Evolutionary conservation across 2,888 invertebrate genomes (phyloP), one percentile per base, ranked within the genome.

Genomic region (Morpho deidamia): DNA sequence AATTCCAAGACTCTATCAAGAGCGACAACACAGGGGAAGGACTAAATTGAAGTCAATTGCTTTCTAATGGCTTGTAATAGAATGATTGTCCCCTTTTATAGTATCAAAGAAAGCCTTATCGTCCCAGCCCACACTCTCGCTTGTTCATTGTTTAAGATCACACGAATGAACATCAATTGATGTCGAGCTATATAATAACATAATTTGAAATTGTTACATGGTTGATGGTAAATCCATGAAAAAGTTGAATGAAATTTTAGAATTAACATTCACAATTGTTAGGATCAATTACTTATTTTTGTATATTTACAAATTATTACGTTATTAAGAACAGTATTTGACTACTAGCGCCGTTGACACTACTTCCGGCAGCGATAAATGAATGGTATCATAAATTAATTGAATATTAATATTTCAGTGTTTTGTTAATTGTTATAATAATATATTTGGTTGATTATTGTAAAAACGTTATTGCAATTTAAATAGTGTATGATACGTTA

Each of bases 1-100:
- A n/a, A 23, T 42, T 23, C 10, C 11, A 46, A 41, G 46, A 47
- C 12, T 42, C 51, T 37, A 51, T 44, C 41, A 47, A 43, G 11
- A 35, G 11, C 47, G n/a, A 56, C 51, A 48, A 56, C 39, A 23
- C 42, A 48, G 48, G 53, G 56, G 56, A 58, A 58, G 48, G 46
- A 53, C 47, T 55, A 53, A 60, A 60, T 62, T 62, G 55, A 43
- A 56, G 54, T 55, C 63, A 62, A 64, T 62, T 62, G 59, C 55
- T 58, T 62, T 61, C 58, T 64, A 59, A 64, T 62, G 60, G 58
- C 46, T 32, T 41, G 50, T 54, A 62, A 64, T 62, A 55, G 56
- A 60, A 60, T 60, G 60, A 62, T 62, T 62, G 60, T 56, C 53
- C 60, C 51, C 47, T 52, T 53, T 59, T 50, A 48, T 43, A 56